A percentile compares a stretch with the other conserved stretches of the same genome.
Evolutionary conservation across 2,797 vertebrate genomes (phyloP).

Genomic region (Acestrorhynchus altus): DNA sequence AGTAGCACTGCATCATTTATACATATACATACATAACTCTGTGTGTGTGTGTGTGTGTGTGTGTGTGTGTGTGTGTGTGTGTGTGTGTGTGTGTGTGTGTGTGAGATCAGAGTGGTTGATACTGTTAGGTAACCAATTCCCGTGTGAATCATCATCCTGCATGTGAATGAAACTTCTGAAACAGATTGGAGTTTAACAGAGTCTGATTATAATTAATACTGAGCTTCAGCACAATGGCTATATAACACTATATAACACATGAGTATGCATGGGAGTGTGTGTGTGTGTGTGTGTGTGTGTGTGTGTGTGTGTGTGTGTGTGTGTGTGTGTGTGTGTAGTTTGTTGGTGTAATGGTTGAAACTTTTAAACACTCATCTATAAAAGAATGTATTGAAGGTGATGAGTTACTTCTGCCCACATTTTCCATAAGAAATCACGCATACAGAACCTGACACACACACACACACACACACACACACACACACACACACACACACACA

Average conservation of each 20-base stretch:
- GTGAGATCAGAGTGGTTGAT: neutral
- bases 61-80: slow-evolving; percentile 32
- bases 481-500: too few relatives aligned
- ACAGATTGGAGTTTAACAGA: slow-evolving; percentile 12
- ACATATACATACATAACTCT: too few relatives aligned
- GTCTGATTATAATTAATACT: neutral
- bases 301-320: neutral
- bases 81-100: slow-evolving; percentile 29
- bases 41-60: neutral
- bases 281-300: neutral
- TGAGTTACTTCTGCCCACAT: neutral
- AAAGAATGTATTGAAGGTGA: neutral
- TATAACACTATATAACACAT: neutral
- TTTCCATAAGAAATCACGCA: neutral
- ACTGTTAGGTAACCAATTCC: slow-evolving; percentile 26
- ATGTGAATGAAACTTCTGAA: slow-evolving; percentile 29
- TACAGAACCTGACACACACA: too few relatives aligned
- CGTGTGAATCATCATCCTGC: neutral
- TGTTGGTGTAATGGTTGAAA: neutral
- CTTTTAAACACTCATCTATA: neutral
- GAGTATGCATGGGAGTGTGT: too few relatives aligned
- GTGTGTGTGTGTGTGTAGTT: neutral
- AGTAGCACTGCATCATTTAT: too few relatives aligned
- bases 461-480: neutral
- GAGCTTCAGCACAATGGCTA: neutral